Base-by-base conservation (phyloP, 2,888 invertebrate genomes). In the Thymelicus acteon region DNA sequence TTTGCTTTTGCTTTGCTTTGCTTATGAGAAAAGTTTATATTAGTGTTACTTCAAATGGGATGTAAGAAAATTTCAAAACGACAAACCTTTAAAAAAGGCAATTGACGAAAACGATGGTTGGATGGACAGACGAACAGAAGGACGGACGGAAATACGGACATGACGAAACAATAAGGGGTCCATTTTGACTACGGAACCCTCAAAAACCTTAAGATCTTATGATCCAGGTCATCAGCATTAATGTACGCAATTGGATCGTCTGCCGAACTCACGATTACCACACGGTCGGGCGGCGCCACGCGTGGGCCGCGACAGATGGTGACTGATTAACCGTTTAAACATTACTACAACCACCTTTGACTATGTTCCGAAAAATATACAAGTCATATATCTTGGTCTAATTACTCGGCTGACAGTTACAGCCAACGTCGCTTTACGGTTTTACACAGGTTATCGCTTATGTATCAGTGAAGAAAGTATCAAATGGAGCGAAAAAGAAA, bases 281-380 rank as follows among this genome's bases (percentile, higher is more conserved):
- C 82, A 82, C 74, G 67, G 70, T 69, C 79, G 88, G 68, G 68
- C 79, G 88, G 89, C 90, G 89, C 89, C 87, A 82, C 78, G 89
- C 88, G 92, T 91, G 86, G 91, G 92, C 74, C 81, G 77, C 77
- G 80, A 77, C 81, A 84, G 89, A 90, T 90, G 88, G 88, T 91
- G 92, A 91, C 91, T 90, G 91, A 91, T 92, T 91, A 90, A 85
- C 84, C 86, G 87, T 90, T 90, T 90, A 88, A 82, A 89, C 75
- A 89, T 88, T 89, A 85, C 83, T 83, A 83, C 84, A 82, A 72
- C 76, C 73, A 74, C 74, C 73, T 76, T 78, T 78, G 77, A 78
- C 74, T 82, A 84, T 79, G 80, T 79, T 84, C 76, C 78, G 76
- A 82, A 80, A 82, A 83, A 81, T 81, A 80, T 57, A 57, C 57